phyloP scores from a whole-genome alignment of 2,888 invertebrate genomes.

The Steinernema hermaphroditum region DNA sequence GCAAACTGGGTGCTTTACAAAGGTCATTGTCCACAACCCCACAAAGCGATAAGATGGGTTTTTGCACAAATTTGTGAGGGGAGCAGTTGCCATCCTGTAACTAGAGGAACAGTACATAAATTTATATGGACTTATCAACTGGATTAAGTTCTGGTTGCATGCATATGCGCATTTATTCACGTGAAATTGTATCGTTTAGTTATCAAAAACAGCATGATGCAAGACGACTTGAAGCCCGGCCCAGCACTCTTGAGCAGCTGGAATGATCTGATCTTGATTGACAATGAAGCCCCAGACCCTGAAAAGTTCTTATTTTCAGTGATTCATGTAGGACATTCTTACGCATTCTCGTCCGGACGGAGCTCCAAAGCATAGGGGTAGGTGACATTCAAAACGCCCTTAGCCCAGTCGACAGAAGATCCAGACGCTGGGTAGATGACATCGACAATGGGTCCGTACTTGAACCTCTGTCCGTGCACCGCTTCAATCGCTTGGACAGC shows the following conservation, averaged over 20 bases:
- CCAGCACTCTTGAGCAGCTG: slow-evolving; percentile 35
- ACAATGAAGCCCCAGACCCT: slow-evolving; percentile 33
- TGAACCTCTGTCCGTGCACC: slow-evolving; percentile 25
- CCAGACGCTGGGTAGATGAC: slow-evolving; percentile 35
- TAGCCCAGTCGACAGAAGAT: slow-evolving; percentile 36
- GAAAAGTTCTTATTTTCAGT: neutral
- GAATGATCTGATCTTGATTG: slow-evolving; percentile 38
- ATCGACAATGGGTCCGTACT: slow-evolving; percentile 31
- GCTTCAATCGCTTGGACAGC: slow-evolving; percentile 27
- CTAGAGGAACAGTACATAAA: no score
- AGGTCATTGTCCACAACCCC: no score
- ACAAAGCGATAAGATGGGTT: no score
- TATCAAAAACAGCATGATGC: neutral
- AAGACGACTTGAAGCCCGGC: slow-evolving; percentile 36
- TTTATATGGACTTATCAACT: no score
- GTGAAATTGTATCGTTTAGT: neutral
- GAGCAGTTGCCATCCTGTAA: no score
- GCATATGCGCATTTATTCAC: neutral
- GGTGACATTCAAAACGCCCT: slow-evolving; percentile 31
- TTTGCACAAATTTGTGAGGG: no score
- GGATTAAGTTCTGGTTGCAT: neutral
- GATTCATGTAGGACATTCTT: no score
- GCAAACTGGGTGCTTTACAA: no score
- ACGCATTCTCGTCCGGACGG: slow-evolving; percentile 13
- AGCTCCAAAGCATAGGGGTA: slow-evolving; percentile 38